Base-by-base conservation (phyloP, 2,888 invertebrate genomes). In the Parnassius orleans region DNA sequence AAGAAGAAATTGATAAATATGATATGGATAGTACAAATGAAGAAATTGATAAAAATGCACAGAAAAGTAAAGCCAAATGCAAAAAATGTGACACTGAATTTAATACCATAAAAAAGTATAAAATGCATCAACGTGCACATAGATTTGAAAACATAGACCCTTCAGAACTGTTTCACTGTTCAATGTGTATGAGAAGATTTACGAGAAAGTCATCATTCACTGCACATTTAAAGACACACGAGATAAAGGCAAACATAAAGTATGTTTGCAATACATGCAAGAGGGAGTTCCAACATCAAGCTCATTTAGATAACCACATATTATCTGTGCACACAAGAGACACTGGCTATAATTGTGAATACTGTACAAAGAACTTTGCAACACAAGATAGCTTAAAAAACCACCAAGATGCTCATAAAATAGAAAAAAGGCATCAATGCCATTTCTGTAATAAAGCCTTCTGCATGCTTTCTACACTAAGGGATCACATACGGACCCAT, bases 401-500 rank as follows among this genome's bases (percentile, higher is more conserved):
- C 1, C 93, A 93, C 68, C 83, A 84, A 67, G 85, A 91, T 3
- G 81, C 77, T 14, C 93, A 93, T 72, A 81, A 78, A 14, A 74
- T 83, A 2, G 84, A 86, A 15, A 87, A 90, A 24, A 92, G 90
- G 50, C 92, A 93, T 69, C 82, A 88, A 10, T 94, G 94, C 68
- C 79, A 79, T 0, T 66, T 83, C 1, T 92, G 92, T 66, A 78
- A 75, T 41, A 92, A 92, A 64, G 78, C 81, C 0, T 90, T 89
- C 57, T 70, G 87, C 1, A 93, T 94, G 93, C 67, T 91, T 12
- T 93, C 93, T 1, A 93, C 94, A 0, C 73, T 94, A 50, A 93
- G 90, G 43, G 94, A 94, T 67, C 94, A 94, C 70, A 79, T 93
- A 71, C 77, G 93, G 74, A 87, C 80, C 0, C 93, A 93, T 65